Percentiles rank a stretch among this genome's conserved stretches.
These are phyloP conservation scores for Camponotus vicinus DNA, from an alignment of 1,140 invertebrate genomes.

Conservation along the genomic window DNA sequence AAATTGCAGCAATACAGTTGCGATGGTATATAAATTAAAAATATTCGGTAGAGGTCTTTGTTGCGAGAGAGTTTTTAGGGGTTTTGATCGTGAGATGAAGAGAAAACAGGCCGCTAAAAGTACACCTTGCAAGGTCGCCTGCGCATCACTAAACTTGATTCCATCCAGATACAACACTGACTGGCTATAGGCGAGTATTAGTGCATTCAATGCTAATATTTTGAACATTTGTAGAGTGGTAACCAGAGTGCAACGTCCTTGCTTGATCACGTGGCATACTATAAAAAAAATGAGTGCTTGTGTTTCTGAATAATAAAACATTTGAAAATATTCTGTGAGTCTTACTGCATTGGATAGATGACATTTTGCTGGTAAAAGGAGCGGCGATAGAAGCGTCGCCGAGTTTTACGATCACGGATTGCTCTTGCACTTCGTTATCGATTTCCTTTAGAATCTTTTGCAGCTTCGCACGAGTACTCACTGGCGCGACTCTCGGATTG, in stretches of 20 bases:
- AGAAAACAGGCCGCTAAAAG: slow-evolving; percentile 98
- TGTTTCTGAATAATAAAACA: neutral
- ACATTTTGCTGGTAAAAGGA: slow-evolving; percentile 99
- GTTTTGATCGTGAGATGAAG: slow-evolving; percentile 99
- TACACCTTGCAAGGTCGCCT: slow-evolving; percentile 98
- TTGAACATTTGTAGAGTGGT: slow-evolving; percentile 99
- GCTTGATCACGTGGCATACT: slow-evolving; percentile 99
- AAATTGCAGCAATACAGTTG: slow-evolving; percentile 98
- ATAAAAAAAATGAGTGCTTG: slow-evolving; percentile 77
- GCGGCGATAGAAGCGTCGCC: slow-evolving; percentile 99
- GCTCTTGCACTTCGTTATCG: slow-evolving; percentile 97
- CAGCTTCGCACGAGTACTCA: slow-evolving; percentile 87
- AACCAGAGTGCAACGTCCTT: slow-evolving; percentile 99
- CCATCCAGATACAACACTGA: slow-evolving; percentile 99
- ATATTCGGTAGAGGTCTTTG: slow-evolving; percentile 99
- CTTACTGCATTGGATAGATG: slow-evolving; percentile 98
- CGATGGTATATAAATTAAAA: slow-evolving; percentile 98
- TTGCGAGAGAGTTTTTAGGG: slow-evolving; percentile 96
- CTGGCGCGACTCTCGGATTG: slow-evolving; percentile 76
- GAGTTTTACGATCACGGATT: slow-evolving; percentile 95
- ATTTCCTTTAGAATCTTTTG: slow-evolving; percentile 95
- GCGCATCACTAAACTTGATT: slow-evolving; percentile 98
- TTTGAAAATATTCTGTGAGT: slow-evolving; percentile 54
- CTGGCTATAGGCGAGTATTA: slow-evolving; percentile 99
- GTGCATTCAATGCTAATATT: slow-evolving; percentile 99